Conservation (phyloP, 2,888 invertebrate species). For the Folsomia manolachei region DNA sequence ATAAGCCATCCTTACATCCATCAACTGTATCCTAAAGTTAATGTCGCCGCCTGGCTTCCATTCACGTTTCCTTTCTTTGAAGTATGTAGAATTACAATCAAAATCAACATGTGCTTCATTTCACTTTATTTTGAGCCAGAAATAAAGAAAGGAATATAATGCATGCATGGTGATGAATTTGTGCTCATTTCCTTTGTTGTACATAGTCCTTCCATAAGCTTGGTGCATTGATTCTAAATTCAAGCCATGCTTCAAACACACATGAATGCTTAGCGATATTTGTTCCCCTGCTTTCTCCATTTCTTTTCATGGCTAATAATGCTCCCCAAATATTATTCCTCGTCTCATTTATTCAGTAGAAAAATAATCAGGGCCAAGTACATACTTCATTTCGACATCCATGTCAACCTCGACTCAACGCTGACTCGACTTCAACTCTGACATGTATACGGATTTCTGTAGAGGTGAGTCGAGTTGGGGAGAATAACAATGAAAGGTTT, state of each 20-base stretch:
- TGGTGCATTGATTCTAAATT: too few species aligned
- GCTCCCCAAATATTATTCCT: not conserved
- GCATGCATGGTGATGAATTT: not conserved
- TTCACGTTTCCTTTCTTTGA: not conserved
- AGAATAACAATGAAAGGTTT: not conserved
- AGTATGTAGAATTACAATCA: not conserved
- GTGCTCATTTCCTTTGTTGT: not conserved
- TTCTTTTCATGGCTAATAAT: not conserved
- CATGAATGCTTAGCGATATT: too few species aligned
- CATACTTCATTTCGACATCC: not conserved
- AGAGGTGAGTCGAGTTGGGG: too few species aligned
- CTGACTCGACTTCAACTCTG: too few species aligned
- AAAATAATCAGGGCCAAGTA: too few species aligned
- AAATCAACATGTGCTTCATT: not conserved
- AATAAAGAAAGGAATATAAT: too few species aligned
- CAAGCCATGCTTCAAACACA: too few species aligned
- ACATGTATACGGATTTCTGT: too few species aligned
- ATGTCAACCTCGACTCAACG: too few species aligned
- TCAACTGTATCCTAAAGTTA: too few species aligned
- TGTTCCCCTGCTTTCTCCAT: too few species aligned
- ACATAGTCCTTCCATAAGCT: not conserved
- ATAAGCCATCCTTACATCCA: not conserved
- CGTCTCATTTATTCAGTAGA: not conserved
- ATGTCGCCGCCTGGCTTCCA: too few species aligned
- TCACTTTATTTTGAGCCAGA: not conserved